phyloP scores from a whole-genome alignment of 92 coral and sea anemone genomes.

The Galaxea fascicularis region DNA sequence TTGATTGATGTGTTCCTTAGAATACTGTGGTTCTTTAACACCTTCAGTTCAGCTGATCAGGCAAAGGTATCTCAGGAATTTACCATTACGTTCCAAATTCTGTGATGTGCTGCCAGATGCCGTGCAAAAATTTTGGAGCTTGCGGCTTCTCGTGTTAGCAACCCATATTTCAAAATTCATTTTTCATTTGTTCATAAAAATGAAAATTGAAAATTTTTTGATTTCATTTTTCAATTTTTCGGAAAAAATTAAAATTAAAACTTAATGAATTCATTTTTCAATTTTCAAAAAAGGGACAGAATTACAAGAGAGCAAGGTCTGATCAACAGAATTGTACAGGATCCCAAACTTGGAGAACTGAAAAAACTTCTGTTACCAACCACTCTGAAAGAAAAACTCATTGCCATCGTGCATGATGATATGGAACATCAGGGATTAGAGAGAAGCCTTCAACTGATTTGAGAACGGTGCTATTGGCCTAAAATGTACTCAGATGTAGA shows the following conservation, averaged over 20 bases:
- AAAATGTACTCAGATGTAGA: constrained; percentile 57
- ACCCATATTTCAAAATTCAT: too few species aligned
- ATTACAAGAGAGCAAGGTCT: constrained; percentile 33
- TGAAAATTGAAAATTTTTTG: too few species aligned
- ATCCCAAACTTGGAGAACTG: constrained; percentile 42
- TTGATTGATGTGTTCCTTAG: too few species aligned
- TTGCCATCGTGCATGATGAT: constrained; percentile 47
- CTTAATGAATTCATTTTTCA: too few species aligned
- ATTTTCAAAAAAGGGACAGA: constrained; percentile 23
- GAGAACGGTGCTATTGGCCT: constrained; percentile 66
- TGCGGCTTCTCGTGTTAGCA: constrained; percentile 4
- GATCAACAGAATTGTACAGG: constrained; percentile 38
- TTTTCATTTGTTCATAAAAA: too few species aligned
- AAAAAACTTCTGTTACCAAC: constrained; percentile 39
- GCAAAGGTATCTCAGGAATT: too few species aligned
- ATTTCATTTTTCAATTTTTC: too few species aligned
- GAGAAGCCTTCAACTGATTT: constrained; percentile 30
- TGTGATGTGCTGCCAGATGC: not conserved
- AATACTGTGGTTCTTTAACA: too few species aligned
- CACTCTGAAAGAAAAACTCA: constrained; percentile 11
- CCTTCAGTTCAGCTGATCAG: too few species aligned
- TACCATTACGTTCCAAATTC: not conserved
- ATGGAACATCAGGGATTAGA: constrained; percentile 58
- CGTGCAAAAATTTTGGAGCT: not conserved
- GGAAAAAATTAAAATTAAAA: too few species aligned